Conservation (phyloP, 1,140 invertebrate genomes). For the Drosophila mayri region DNA sequence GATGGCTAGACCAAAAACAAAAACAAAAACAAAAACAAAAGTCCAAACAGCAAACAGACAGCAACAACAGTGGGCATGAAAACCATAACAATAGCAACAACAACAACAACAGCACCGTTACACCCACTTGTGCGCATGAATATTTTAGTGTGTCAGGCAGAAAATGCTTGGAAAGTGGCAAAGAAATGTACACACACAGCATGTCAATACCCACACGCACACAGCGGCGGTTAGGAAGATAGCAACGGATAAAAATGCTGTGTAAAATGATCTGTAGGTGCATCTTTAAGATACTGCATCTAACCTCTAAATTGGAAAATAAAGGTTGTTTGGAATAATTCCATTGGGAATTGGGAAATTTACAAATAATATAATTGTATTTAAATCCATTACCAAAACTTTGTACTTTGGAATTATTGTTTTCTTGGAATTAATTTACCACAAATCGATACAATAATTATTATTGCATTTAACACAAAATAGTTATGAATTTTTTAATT, state of each 20-base stretch:
- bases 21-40: slow-evolving; percentile 20
- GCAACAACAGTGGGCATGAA: slow-evolving; percentile 17
- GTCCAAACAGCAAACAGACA: slow-evolving; percentile 24
- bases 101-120: slow-evolving; percentile 20
- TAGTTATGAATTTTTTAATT: background rate
- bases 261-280: background rate
- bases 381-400: background rate
- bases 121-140: slow-evolving; percentile 49
- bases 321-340: background rate
- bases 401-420: background rate
- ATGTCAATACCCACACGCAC: slow-evolving; percentile 8
- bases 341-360: background rate
- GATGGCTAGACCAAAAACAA: slow-evolving; percentile 4
- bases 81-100: slow-evolving; percentile 6
- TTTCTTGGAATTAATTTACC: background rate
- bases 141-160: slow-evolving; percentile 62
- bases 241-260: background rate
- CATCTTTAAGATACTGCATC: too few species aligned
- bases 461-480: background rate
- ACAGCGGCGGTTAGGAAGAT: slow-evolving; percentile 20
- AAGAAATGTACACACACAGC: slow-evolving; percentile 44
- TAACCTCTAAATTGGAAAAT: background rate
- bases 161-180: slow-evolving; percentile 59
- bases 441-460: background rate
- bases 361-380: background rate